Percentiles rank a stretch among this genome's conserved stretches.
phyloP scores from a whole-genome alignment of 2,113 vertebrate species.

The Forbesichthys papilliferus region DNA sequence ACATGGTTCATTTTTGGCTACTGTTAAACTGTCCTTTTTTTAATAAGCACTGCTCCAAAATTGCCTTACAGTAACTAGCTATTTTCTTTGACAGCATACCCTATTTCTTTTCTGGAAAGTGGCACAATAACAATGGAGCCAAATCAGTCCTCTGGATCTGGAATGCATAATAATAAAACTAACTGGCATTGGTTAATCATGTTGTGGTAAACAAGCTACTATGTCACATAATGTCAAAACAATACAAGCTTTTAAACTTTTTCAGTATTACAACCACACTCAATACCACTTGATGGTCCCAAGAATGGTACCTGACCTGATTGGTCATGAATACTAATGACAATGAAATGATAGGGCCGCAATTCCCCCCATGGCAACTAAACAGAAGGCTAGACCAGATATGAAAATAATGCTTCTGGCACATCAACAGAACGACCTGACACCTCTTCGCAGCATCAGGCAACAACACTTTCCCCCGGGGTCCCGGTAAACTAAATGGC shows the following conservation, averaged over 20 bases:
- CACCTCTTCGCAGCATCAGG: conserved; percentile 40
- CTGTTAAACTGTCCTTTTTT: too few species aligned
- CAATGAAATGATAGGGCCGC: conserved; percentile 38
- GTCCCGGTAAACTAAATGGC: conserved; percentile 28
- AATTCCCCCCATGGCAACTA: conserved; percentile 43
- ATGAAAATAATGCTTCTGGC: conserved; percentile 49
- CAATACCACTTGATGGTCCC: too few species aligned
- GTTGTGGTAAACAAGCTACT: background rate
- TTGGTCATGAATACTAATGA: conserved; percentile 55
- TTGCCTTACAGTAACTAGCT: too few species aligned
- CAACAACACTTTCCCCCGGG: conserved; percentile 22
- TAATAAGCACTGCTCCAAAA: too few species aligned
- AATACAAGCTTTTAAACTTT: conserved; percentile 4
- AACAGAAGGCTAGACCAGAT: conserved; percentile 43
- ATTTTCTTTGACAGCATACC: too few species aligned
- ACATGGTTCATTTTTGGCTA: too few species aligned
- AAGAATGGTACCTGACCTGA: conserved; percentile 33
- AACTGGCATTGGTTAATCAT: background rate
- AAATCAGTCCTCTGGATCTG: conserved; percentile 47
- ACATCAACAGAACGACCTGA: conserved; percentile 46
- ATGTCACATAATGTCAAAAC: conserved; percentile 34
- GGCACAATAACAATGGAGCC: conserved; percentile 43
- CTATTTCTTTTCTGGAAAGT: conserved; percentile 21
- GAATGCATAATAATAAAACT: conserved; percentile 27
- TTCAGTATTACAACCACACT: too few species aligned